These are phyloP conservation scores for Rhimphoctona megacephalus DNA, from an alignment of 2,888 invertebrate genomes.

Conservation along the genomic window DNA sequence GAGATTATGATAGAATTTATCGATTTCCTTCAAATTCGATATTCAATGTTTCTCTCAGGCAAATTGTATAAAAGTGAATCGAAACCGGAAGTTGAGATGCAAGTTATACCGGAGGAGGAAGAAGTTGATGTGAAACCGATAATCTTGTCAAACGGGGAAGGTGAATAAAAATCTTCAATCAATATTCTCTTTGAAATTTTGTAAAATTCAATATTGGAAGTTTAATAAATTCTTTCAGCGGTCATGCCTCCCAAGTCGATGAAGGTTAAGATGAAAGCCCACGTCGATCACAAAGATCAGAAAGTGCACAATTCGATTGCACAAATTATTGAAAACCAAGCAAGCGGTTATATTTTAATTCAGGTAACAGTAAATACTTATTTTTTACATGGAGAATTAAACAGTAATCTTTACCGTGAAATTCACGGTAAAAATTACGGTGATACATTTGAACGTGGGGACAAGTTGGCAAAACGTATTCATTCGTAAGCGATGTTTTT, in stretches of 20 bases:
- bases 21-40: not conserved
- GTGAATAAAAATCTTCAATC: constrained; percentile 65
- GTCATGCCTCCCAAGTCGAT: constrained; percentile 65
- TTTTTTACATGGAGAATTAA: no score
- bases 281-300: constrained; percentile 63
- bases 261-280: constrained; percentile 67
- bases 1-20: not conserved
- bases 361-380: constrained; percentile 76
- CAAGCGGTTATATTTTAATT: constrained; percentile 79
- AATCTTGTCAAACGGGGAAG: constrained; percentile 78
- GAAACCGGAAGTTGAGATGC: constrained; percentile 61
- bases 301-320: constrained; percentile 72
- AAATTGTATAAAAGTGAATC: constrained; percentile 73
- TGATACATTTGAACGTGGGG: no score
- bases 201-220: not conserved
- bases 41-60: constrained; percentile 64
- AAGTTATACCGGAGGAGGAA: constrained; percentile 66
- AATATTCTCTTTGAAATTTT: not conserved
- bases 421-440: no score
- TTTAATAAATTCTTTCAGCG: constrained; percentile 59
- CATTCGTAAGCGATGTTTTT: no score
- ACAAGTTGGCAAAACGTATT: no score
- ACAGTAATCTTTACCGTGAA: no score
- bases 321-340: constrained; percentile 78
- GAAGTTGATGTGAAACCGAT: constrained; percentile 77